A percentile compares a stretch with the other conserved stretches of the same genome.
Evolutionary conservation across 2,113 vertebrate genomes (phyloP).

Genomic region (Corythoichthys haematopterus): DNA sequence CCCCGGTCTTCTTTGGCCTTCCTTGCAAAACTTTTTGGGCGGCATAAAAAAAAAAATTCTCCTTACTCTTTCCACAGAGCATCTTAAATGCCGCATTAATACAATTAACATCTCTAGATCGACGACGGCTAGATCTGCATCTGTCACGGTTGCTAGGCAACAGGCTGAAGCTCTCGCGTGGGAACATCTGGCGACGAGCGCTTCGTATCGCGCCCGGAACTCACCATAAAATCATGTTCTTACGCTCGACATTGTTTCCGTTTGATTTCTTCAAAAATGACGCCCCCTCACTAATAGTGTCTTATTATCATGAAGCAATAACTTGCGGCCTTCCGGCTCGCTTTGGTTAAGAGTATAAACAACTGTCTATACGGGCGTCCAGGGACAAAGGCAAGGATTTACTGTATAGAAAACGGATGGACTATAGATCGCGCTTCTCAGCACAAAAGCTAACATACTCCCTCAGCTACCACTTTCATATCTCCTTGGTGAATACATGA

Average conservation of each 20-base stretch:
- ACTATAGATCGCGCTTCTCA: neutral
- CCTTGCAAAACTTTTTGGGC: too few relatives aligned
- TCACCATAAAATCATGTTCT: neutral
- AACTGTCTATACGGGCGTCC: neutral
- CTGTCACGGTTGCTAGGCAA: neutral
- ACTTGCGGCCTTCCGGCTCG: neutral
- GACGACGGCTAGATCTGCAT: neutral
- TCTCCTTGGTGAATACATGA: neutral
- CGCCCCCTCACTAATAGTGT: neutral
- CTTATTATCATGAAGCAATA: neutral
- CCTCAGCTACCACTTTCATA: neutral
- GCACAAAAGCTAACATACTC: neutral
- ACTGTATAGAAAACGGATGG: neutral
- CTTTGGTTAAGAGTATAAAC: neutral
- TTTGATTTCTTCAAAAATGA: neutral
- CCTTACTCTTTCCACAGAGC: neutral
- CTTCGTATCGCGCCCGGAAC: neutral
- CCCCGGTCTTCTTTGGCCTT: too few relatives aligned
- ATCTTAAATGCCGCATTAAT: neutral
- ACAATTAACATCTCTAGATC: neutral
- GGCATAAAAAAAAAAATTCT: too few relatives aligned
- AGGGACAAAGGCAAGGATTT: neutral
- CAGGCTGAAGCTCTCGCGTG: neutral
- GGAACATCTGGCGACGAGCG: neutral
- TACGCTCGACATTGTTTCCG: neutral